These are phyloP conservation scores for Rana temporaria DNA, from an alignment of 2,113 vertebrate genomes.

Conservation along the genomic window DNA sequence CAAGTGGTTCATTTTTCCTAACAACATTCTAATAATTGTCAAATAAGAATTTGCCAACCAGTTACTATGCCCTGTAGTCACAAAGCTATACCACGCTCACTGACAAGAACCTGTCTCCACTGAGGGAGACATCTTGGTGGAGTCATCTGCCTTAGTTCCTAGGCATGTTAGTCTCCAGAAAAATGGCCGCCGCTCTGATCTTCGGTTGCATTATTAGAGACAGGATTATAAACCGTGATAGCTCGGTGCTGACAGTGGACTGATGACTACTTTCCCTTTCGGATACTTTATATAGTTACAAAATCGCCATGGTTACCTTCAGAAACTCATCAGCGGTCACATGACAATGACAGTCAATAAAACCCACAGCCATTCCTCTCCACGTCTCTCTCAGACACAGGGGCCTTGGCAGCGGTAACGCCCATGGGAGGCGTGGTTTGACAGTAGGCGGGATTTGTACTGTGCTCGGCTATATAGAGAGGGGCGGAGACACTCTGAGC, in stretches of 20 bases:
- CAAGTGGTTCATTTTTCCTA: too few relatives aligned
- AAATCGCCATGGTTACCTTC: conserved; percentile 7
- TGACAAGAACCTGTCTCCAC: neutral
- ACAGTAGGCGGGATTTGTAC: neutral
- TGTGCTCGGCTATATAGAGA: neutral
- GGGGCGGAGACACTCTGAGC: neutral
- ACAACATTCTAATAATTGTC: too few relatives aligned
- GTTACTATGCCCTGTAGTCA: too few relatives aligned
- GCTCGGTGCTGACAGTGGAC: neutral
- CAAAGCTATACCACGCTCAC: too few relatives aligned
- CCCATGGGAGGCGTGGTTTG: neutral
- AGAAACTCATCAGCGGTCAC: conserved; percentile 51
- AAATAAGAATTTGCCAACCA: too few relatives aligned
- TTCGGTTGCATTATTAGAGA: neutral
- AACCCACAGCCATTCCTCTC: conserved; percentile 21
- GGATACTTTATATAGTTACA: neutral
- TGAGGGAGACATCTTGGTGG: neutral
- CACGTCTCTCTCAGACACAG: conserved; percentile 33
- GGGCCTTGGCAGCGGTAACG: neutral
- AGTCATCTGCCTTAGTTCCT: neutral
- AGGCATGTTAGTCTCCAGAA: neutral
- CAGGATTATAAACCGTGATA: neutral
- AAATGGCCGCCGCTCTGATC: neutral
- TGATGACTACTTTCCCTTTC: neutral
- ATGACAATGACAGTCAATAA: conserved; percentile 57